Evolutionary conservation across 2,888 invertebrate species (phyloP).

Genomic region (Limnephilus marmoratus): DNA sequence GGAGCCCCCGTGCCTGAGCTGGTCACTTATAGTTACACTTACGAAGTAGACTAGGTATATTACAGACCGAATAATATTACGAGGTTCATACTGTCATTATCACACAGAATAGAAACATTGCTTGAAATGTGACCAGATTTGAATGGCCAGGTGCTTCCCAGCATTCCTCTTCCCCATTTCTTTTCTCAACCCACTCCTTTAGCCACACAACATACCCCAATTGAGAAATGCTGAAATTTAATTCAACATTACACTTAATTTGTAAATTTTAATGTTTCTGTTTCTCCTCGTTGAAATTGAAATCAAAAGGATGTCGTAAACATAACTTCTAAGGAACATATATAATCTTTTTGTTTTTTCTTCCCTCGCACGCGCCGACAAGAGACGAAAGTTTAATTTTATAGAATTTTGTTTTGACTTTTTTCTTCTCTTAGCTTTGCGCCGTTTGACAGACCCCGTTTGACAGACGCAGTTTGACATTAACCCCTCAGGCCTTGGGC

Average conservation of each 20-base stretch:
- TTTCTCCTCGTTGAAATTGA: not conserved
- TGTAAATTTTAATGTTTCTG: not conserved
- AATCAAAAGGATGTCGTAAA: not conserved
- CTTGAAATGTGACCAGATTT: too few relatives aligned
- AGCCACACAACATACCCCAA: too few relatives aligned
- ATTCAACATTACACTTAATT: not conserved
- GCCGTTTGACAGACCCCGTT: not conserved
- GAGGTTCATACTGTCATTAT: too few relatives aligned
- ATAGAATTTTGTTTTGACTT: not conserved
- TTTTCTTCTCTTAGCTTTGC: not conserved
- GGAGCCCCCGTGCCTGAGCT: too few relatives aligned
- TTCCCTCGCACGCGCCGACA: not conserved
- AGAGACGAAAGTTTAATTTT: conserved; percentile 13
- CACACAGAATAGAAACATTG: too few relatives aligned
- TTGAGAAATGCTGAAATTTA: not conserved
- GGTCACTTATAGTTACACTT: too few relatives aligned
- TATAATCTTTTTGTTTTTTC: not conserved
- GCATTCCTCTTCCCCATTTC: too few relatives aligned
- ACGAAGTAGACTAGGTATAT: too few relatives aligned
- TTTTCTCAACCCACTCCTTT: too few relatives aligned
- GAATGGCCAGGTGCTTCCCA: too few relatives aligned
- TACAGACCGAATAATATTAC: too few relatives aligned
- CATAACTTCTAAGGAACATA: not conserved
- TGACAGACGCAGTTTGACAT: conserved; percentile 9
- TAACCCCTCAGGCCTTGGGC: too few relatives aligned